Percentiles rank a stretch among this genome's conserved stretches.
These are phyloP conservation scores for Ormia ochracea DNA, from an alignment of 2,888 invertebrate genomes.

Conservation along the genomic window DNA sequence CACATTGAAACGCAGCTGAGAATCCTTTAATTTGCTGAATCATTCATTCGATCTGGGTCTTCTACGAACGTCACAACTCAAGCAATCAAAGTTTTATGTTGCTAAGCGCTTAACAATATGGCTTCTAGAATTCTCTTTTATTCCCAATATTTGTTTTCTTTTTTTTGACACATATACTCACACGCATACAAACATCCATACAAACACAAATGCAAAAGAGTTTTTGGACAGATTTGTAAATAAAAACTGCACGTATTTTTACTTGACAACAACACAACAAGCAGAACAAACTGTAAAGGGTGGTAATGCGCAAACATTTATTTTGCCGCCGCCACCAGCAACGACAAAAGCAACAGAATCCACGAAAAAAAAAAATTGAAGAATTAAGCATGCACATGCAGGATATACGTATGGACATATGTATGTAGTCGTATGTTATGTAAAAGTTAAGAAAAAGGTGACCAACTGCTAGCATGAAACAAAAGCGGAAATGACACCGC, in stretches of 20 bases:
- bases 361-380: constrained; percentile 10
- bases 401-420: neutral
- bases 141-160: too few relatives aligned
- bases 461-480: neutral
- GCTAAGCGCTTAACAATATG: constrained; percentile 51
- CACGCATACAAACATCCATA: neutral
- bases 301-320: constrained; percentile 59
- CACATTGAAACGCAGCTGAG: neutral
- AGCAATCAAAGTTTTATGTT: constrained; percentile 47
- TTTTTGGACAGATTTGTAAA: constrained; percentile 30
- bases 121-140: constrained; percentile 27
- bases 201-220: neutral
- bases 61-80: neutral
- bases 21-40: neutral
- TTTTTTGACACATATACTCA: too few relatives aligned
- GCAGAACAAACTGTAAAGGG: constrained; percentile 36
- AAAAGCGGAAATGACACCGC: neutral
- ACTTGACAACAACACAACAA: constrained; percentile 32
- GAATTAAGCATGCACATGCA: constrained; percentile 25
- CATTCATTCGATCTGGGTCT: neutral
- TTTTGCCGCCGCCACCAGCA: constrained; percentile 27
- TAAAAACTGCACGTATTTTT: constrained; percentile 37
- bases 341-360: neutral
- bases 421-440: too few relatives aligned
- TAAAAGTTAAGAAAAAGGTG: neutral